phyloP scores from a whole-genome alignment of 2,888 invertebrate species.

The Acronicta psi region DNA sequence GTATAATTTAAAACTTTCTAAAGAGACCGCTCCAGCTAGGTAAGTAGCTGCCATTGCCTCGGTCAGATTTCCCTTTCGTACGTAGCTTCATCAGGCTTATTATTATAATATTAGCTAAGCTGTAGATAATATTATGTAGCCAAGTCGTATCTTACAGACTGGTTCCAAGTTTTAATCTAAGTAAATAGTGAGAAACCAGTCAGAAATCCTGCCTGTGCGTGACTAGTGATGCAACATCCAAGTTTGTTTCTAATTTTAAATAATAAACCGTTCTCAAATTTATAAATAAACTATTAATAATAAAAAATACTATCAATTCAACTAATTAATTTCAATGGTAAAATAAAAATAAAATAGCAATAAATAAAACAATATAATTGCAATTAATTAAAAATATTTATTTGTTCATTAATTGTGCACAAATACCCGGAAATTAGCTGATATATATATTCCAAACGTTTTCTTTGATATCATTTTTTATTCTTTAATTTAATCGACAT shows the following conservation, averaged over 20 bases:
- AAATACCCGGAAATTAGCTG: constrained; percentile 18
- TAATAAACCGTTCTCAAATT: too few species aligned
- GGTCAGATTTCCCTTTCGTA: constrained; percentile 80
- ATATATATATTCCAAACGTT: constrained; percentile 23
- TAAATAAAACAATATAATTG: too few species aligned
- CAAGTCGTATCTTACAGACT: constrained; percentile 18
- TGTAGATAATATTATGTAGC: constrained; percentile 30
- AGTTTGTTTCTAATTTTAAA: too few species aligned
- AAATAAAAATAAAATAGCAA: too few species aligned
- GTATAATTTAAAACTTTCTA: constrained; percentile 88
- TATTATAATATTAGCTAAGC: constrained; percentile 59
- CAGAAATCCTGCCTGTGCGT: background rate
- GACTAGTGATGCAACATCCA: background rate
- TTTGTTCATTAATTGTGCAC: constrained; percentile 1
- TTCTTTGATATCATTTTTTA: background rate
- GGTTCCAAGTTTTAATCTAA: constrained; percentile 15
- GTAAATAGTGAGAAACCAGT: constrained; percentile 21
- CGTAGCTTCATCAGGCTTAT: constrained; percentile 72
- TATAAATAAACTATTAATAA: background rate
- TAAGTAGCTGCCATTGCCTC: constrained; percentile 62
- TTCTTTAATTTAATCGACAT: constrained; percentile 3
- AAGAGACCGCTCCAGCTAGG: constrained; percentile 64
- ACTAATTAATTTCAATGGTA: too few species aligned
- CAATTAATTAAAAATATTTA: constrained; percentile 6
- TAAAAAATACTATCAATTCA: background rate